These are phyloP conservation scores for Xestia ashworthii DNA, from an alignment of 2,888 invertebrate genomes.

Conservation along the genomic window DNA sequence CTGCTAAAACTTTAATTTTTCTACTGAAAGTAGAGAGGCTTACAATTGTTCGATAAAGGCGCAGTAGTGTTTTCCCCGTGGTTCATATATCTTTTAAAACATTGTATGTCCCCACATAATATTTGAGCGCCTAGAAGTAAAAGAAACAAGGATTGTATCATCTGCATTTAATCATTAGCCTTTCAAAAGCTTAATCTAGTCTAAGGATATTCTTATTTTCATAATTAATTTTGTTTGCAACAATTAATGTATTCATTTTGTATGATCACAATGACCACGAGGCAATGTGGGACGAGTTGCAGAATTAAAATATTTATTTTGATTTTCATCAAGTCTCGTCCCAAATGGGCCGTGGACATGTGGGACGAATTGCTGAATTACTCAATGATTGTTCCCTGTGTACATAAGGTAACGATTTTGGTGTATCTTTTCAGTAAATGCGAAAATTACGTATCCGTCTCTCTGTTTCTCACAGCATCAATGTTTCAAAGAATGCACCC, in stretches of 20 bases:
- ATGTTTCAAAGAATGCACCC: not conserved
- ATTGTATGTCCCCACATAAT: conserved; percentile 19
- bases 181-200: conserved; percentile 30
- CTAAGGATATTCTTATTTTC: not conserved
- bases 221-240: not conserved
- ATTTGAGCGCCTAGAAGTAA: conserved; percentile 35
- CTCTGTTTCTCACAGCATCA: not conserved
- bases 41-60: conserved; percentile 37
- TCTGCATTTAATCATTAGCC: not conserved
- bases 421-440: conserved; percentile 35
- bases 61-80: not conserved
- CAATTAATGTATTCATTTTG: not conserved
- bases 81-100: conserved; percentile 18
- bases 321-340: too few relatives aligned
- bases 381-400: not conserved
- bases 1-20: too few relatives aligned
- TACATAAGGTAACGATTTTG: not conserved
- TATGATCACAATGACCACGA: not conserved
- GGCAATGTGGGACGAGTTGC: too few relatives aligned
- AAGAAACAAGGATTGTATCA: conserved; percentile 37
- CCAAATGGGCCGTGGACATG: too few relatives aligned
- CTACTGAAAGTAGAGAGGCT: conserved; percentile 19
- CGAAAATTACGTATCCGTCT: conserved; percentile 53
- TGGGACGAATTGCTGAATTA: too few relatives aligned
- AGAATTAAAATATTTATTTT: too few relatives aligned